phyloP scores from a whole-genome alignment of 92 coral and sea anemone genomes.

The Zoanthus solanderi region DNA sequence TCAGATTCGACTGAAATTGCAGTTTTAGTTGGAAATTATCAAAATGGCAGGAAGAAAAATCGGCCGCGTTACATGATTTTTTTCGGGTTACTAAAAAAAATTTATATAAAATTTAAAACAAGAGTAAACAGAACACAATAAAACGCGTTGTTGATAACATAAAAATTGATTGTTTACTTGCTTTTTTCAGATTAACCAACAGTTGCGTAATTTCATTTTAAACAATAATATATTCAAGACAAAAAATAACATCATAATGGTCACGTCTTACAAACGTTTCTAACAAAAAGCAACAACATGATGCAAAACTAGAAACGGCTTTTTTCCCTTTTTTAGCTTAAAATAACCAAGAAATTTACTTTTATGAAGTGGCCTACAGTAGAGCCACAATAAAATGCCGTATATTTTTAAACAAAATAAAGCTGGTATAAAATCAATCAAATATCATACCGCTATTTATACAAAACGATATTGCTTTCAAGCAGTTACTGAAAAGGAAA shows the following conservation, averaged over 20 bases:
- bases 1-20: not conserved
- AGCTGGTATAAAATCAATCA: not conserved
- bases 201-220: not conserved
- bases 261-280: not conserved
- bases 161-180: not conserved
- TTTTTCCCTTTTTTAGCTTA: too few relatives aligned
- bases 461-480: not conserved
- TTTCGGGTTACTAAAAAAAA: not conserved
- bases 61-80: not conserved
- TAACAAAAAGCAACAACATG: not conserved
- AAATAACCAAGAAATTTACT: not conserved
- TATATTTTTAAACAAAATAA: not conserved
- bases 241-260: too few relatives aligned
- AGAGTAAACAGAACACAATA: not conserved
- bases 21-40: not conserved
- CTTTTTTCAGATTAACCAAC: not conserved
- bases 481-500: not conserved
- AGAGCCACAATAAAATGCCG: too few relatives aligned
- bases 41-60: not conserved
- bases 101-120: not conserved
- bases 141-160: not conserved
- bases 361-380: not conserved
- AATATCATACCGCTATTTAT: not conserved
- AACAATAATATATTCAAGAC: too few relatives aligned
- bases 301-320: not conserved